Conservation (phyloP, 2,888 invertebrate species). For the Coelinius sp. region DNA sequence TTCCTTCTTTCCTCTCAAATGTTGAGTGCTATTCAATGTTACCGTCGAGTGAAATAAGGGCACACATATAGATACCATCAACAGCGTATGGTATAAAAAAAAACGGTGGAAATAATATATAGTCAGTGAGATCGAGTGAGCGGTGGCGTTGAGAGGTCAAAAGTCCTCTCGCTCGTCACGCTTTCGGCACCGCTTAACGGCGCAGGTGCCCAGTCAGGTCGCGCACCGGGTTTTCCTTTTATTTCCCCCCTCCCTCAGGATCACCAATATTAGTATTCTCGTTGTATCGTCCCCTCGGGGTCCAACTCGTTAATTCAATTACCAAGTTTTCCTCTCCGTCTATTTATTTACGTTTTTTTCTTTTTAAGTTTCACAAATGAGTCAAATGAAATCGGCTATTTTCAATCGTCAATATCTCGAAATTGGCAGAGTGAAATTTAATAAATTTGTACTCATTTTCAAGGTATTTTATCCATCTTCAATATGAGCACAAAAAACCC, state of each 20-base stretch:
- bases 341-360: not conserved
- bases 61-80: not conserved
- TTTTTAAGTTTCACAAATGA: not conserved
- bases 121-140: conserved; percentile 31
- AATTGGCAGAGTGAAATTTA: too few relatives aligned
- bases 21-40: not conserved
- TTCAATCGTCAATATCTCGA: too few relatives aligned
- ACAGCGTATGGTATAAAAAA: not conserved
- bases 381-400: too few relatives aligned
- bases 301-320: conserved; percentile 7
- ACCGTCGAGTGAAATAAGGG: not conserved
- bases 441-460: too few relatives aligned
- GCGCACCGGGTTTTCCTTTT: conserved; percentile 31
- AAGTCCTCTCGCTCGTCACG: conserved; percentile 38
- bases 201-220: conserved; percentile 31
- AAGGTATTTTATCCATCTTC: too few relatives aligned
- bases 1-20: too few relatives aligned
- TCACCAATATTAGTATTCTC: not conserved
- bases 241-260: not conserved
- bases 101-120: conserved; percentile 31
- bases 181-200: conserved; percentile 20
- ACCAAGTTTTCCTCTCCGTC: not conserved
- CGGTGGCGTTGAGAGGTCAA: conserved; percentile 41
- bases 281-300: not conserved
- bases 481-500: too few relatives aligned